A percentile compares a stretch with the other conserved stretches of the same genome.
phyloP scores from a whole-genome alignment of 1,140 invertebrate genomes.

The Hylaeus anthracinus region DNA sequence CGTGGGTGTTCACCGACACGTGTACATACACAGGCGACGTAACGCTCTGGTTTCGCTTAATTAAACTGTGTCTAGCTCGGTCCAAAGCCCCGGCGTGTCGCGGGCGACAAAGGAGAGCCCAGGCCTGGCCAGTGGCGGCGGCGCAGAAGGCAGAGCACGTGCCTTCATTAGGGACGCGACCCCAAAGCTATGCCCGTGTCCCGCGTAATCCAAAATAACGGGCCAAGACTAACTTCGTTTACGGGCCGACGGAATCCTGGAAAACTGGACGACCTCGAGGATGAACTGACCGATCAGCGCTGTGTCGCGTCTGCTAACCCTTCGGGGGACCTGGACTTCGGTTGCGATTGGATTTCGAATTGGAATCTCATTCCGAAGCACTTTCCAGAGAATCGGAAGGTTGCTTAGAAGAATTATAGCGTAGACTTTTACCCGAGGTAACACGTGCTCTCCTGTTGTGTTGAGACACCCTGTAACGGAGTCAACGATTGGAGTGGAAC shows the following conservation, averaged over 20 bases:
- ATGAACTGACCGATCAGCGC: not conserved
- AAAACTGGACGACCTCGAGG: not conserved
- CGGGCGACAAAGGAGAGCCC: slow-evolving; percentile 68
- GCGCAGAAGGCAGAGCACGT: slow-evolving; percentile 56
- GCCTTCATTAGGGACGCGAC: slow-evolving; percentile 70
- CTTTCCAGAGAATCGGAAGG: no score
- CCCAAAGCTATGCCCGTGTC: slow-evolving; percentile 37
- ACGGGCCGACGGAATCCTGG: slow-evolving; percentile 15
- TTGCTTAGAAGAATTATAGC: no score
- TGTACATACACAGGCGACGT: slow-evolving; percentile 49
- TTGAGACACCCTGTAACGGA: no score
- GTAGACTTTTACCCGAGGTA: no score
- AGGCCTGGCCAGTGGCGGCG: slow-evolving; percentile 25
- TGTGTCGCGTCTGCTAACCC: no score
- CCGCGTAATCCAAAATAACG: slow-evolving; percentile 67
- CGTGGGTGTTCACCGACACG: slow-evolving; percentile 51
- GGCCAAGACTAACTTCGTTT: slow-evolving; percentile 58
- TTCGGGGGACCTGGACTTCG: no score
- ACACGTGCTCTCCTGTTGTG: no score
- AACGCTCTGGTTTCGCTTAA: slow-evolving; percentile 71
- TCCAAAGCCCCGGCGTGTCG: slow-evolving; percentile 52
- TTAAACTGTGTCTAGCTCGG: slow-evolving; percentile 72
- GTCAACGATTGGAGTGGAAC: no score
- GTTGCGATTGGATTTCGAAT: no score
- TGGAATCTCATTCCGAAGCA: no score